Evolutionary conservation across 1,140 invertebrate species (phyloP), one percentile per base, ranked within the genome.

Genomic region (Steinernema khuongi): DNA sequence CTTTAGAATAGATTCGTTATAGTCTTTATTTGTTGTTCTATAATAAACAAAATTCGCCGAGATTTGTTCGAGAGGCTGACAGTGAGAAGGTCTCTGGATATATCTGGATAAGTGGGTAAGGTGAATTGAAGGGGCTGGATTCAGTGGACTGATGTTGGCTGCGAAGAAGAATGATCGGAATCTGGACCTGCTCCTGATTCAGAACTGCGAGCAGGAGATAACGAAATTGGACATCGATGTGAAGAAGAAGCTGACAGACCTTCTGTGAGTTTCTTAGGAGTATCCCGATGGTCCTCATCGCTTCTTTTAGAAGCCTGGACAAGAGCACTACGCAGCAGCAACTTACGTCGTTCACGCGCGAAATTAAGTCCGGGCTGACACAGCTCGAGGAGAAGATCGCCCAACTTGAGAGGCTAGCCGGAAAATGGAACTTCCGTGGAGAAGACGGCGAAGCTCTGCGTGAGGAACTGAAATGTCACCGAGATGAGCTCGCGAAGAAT

Each of bases 221-320:
- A 68, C 44, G n/a, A 31, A 30, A 4, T 1, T 75, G 1, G 68
- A 74, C 32, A 70, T 4, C n/a, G 43, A 71, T 1, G 60, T 69
- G 0, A 75, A 75, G 30, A 43, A 72, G 43, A 75, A 74, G n/a
- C 41, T 75, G 30, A 68, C 32, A 36, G 19, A 11, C 32, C 43
- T 74, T 1, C 32, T 31, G 71, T 73, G 33, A 71, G 26, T 28
- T n/a, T n/a, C n/a, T n/a, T n/a, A n/a, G n/a, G n/a, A n/a, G n/a
- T n/a, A n/a, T n/a, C n/a, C n/a, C n/a, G n/a, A n/a, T n/a, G n/a
- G n/a, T n/a, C n/a, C n/a, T n/a, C n/a, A n/a, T n/a, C n/a, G n/a
- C n/a, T n/a, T n/a, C n/a, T 73, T 70, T n/a, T 1, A 73, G 72
- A 36, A 69, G 67, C 29, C 17, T 22, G 0, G 36, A 31, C 31